These are phyloP conservation scores for Teleopsis dalmanni DNA, from an alignment of 1,140 invertebrate genomes.

Conservation along the genomic window DNA sequence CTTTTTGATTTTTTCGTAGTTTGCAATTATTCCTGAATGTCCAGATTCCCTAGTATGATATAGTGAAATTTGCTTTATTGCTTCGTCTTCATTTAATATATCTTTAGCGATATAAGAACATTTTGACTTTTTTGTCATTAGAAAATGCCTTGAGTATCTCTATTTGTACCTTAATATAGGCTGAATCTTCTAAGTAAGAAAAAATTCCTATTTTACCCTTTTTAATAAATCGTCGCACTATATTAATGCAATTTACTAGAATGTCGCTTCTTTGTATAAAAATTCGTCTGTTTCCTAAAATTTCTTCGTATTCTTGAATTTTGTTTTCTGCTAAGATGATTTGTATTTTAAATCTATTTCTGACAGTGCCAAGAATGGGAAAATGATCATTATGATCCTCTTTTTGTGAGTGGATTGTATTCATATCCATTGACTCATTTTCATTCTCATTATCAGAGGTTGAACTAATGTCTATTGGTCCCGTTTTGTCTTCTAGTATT, in stretches of 20 bases:
- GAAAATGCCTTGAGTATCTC: conserved; percentile 1
- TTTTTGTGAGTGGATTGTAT: conserved; percentile 2
- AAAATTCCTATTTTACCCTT: conserved; percentile 11
- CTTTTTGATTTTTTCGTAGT: conserved; percentile 9
- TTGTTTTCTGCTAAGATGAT: background rate
- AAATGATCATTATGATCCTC: background rate
- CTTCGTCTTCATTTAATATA: background rate
- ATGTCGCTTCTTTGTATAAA: conserved; percentile 2
- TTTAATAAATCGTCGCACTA: conserved; percentile 6
- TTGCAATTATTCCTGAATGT: conserved; percentile 15
- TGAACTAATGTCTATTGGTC: conserved; percentile 1
- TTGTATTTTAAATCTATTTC: background rate
- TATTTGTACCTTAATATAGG: conserved; percentile 9
- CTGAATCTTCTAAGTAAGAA: conserved; percentile 6
- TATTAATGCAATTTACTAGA: conserved; percentile 1
- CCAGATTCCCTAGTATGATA: conserved; percentile 2
- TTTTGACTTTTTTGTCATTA: background rate
- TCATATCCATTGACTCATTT: background rate
- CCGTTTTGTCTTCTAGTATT: background rate
- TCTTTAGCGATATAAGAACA: background rate
- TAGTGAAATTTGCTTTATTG: conserved; percentile 2
- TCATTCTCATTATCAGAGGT: background rate
- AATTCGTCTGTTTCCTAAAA: conserved; percentile 1
- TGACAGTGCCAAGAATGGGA: background rate
- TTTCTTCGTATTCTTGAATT: background rate